Evolutionary conservation across 2,888 invertebrate genomes (phyloP), one percentile per base, ranked within the genome.

Genomic region (Phalera bucephala): DNA sequence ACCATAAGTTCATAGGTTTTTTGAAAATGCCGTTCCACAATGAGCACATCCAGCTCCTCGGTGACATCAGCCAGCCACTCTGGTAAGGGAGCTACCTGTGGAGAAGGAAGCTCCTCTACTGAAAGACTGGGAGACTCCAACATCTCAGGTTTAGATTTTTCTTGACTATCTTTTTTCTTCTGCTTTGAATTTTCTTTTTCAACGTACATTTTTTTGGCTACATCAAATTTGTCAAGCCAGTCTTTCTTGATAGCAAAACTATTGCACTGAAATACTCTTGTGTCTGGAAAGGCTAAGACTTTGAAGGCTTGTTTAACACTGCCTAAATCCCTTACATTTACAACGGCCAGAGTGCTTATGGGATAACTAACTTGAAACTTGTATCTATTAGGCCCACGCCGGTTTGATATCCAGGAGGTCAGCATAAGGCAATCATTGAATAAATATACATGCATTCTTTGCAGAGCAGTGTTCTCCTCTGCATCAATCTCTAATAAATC

Each of bases 1-100:
- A 95, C 94, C 53, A 98, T 92, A 8, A 97, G 87, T 48, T 93
- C 92, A 50, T 97, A 94, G 1, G 98, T 97, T 68, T 96, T 96
- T 76, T 98, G 97, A 71, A 99, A 99, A 80, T 98, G 97, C 59
- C 99, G 92, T 80, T 99, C 97, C 0, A 98, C 99, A 52, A 99
- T 96, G 60, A 95, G 93, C 8, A 98, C 97, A 88, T 99, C 98
- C 35, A 99, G 88, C 79, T 99, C 98, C 76, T 99, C 99, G 0
- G 96, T 94, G 2, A 96, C 94, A 78, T 98, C 97, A 37, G 94
- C 82, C 35, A 99, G 81, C 98, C 98, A 99, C 67, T 97, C 96
- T 0, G 97, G 96, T 27, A 91, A 49, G 2, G 79, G 72, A 15
- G 77, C 52, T 22, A 81, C 61, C 52, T 85, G 85, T 6, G 85